These are phyloP conservation scores for Papilio gigon DNA, from an alignment of 2,888 invertebrate genomes.

Conservation along the genomic window DNA sequence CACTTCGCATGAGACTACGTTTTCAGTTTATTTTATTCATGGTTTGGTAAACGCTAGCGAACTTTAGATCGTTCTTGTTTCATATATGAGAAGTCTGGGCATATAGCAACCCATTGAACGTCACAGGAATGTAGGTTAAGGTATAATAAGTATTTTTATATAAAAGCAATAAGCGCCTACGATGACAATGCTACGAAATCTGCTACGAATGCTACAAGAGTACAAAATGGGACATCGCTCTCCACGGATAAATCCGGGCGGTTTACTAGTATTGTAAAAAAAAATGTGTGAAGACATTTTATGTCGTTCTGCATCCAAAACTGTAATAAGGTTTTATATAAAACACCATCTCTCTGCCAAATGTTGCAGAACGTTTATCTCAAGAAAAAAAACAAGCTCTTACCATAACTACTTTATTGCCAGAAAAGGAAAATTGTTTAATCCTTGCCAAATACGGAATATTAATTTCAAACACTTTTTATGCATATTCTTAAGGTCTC, in stretches of 20 bases:
- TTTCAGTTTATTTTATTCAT: conserved; percentile 21
- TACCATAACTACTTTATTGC: conserved; percentile 25
- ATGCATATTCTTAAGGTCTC: neutral
- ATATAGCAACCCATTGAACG: neutral
- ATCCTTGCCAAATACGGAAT: neutral
- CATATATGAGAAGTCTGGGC: neutral
- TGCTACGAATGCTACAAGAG: neutral
- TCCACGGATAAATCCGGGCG: neutral
- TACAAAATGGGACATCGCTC: neutral
- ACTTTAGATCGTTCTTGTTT: neutral
- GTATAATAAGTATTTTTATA: neutral
- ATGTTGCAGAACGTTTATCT: conserved; percentile 34
- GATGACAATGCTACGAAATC: neutral
- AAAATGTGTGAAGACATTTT: conserved; percentile 1
- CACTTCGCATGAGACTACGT: conserved; percentile 15
- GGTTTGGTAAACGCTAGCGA: conserved; percentile 5
- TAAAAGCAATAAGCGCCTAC: neutral
- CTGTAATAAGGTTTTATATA: conserved; percentile 10
- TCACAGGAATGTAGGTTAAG: too few species aligned
- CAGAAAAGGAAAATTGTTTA: conserved; percentile 11
- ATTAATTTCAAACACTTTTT: neutral
- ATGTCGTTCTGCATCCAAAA: conserved; percentile 17
- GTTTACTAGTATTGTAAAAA: neutral
- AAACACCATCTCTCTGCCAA: conserved; percentile 32
- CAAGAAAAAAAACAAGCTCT: conserved; percentile 11